Conservation (phyloP, 2,888 invertebrate genomes). For the Gari tellinella region DNA sequence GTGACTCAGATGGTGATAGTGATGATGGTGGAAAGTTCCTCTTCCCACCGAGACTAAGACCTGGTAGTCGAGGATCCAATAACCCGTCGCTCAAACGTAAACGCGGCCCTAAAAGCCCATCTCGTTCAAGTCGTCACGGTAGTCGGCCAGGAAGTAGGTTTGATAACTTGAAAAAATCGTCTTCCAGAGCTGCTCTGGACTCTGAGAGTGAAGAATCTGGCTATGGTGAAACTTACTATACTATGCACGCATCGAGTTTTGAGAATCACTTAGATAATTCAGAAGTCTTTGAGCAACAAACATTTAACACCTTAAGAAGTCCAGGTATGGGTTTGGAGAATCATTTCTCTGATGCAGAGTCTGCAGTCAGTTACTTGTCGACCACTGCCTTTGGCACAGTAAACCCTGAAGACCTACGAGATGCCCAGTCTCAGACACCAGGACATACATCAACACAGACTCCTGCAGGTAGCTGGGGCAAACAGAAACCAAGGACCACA, state of each 20-base stretch:
- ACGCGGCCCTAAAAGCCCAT: constrained; percentile 41
- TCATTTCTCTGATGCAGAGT: constrained; percentile 75
- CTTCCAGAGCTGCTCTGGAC: constrained; percentile 69
- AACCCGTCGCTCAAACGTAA: constrained; percentile 60
- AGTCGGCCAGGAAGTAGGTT: constrained; percentile 57
- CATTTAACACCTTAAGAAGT: constrained; percentile 66
- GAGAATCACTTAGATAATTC: constrained; percentile 76
- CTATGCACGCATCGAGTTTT: constrained; percentile 81
- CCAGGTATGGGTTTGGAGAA: constrained; percentile 69
- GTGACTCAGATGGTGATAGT: constrained; percentile 65
- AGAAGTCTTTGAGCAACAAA: constrained; percentile 70
- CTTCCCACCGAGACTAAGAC: constrained; percentile 59
- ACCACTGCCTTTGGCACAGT: constrained; percentile 66
- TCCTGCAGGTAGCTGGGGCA: constrained; percentile 59
- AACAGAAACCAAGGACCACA: constrained; percentile 61
- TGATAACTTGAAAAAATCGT: constrained; percentile 65
- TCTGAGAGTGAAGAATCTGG: constrained; percentile 81
- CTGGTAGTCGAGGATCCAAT: constrained; percentile 61
- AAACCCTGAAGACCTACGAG: constrained; percentile 73
- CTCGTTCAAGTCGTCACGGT: constrained; percentile 42
- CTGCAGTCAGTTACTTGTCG: constrained; percentile 72
- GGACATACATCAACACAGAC: constrained; percentile 78
- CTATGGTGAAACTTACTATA: constrained; percentile 80
- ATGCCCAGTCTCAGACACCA: constrained; percentile 75
- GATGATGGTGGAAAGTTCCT: constrained; percentile 58